Evolutionary conservation across 2,888 invertebrate genomes (phyloP).

Genomic region (Lordiphosa andalusiaca): DNA sequence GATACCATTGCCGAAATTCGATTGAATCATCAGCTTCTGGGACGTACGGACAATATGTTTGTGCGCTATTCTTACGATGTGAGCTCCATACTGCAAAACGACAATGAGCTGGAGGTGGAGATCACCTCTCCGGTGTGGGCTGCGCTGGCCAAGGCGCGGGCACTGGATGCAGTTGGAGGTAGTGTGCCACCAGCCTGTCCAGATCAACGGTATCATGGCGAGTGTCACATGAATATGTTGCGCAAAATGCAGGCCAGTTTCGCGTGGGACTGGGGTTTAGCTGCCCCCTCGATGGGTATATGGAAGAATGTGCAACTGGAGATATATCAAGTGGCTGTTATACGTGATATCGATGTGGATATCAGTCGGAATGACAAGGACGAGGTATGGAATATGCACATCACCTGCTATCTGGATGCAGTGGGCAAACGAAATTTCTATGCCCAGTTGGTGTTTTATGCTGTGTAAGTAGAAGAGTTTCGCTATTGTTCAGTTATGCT

Average conservation of each 20-base stretch:
- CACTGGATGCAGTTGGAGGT: conserved; percentile 37
- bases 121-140: conserved; percentile 86
- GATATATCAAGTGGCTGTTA: conserved; percentile 84
- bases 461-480: conserved; percentile 67
- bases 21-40: conserved; percentile 86
- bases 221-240: conserved; percentile 95
- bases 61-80: conserved; percentile 88
- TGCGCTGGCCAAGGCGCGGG: conserved; percentile 81
- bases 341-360: conserved; percentile 83
- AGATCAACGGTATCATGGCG: conserved; percentile 89
- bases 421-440: conserved; percentile 72
- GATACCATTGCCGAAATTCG: conserved; percentile 90
- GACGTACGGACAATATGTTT: conserved; percentile 91
- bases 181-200: conserved; percentile 88
- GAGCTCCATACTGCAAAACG: conserved; percentile 80
- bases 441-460: conserved; percentile 76
- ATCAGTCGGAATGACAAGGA: conserved; percentile 61
- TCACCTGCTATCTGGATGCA: conserved; percentile 80
- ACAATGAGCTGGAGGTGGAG: conserved; percentile 83
- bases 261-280: conserved; percentile 99
- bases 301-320: conserved; percentile 88
- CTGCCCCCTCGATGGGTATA: conserved; percentile 95
- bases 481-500: neutral
- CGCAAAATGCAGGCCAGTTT: conserved; percentile 97
- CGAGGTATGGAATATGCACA: conserved; percentile 81